Evolutionary conservation across 1,140 invertebrate genomes (phyloP), one percentile per base, ranked within the genome.

Genomic region (Panulirus ornatus): DNA sequence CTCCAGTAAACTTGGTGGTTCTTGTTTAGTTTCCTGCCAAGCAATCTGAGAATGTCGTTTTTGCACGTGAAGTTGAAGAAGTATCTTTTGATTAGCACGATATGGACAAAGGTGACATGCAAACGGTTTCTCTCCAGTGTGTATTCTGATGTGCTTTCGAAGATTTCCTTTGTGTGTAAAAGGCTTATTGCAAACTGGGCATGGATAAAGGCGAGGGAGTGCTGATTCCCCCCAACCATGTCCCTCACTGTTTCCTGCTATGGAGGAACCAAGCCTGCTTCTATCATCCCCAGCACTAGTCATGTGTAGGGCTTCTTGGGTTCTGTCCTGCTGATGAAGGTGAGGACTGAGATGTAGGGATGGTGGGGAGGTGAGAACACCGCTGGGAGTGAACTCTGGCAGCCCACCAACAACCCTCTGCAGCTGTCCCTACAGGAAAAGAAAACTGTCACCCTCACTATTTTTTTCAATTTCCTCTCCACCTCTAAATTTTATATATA

Each of bases 61-160:
- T n/a, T 89, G 87, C 54, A 75, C 22, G n/a, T 89, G 87, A 36
- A 89, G 79, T 22, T 89, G 87, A 9, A 89, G 78, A 19, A 82
- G 40, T 27, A 89, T 75, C 66, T 89, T 89, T 70, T 89, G 87
- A 79, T 89, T 89, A 63, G 87, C 87, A 73, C 87, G 87, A 70
- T 89, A 89, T 6, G 87, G 70, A n/a, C 87, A 89, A 36, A 73
- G 36, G 22, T 47, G 40, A 58, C 87, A 89, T 40, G 87, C 87
- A 83, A 83, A 89, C 8, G 87, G 87, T 40, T 89, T 89, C 79
- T 89, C 87, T 73, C 87, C 87, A 22, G 87, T 89, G 47, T 89
- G 87, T 30, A 89, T 79, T 36, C 87, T 82, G 79, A 89, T 83
- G 54, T 89, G 87, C 78, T 89, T 89, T 38, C 78, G 58, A 27